A percentile compares a stretch with the other conserved stretches of the same genome.
Conservation (phyloP, 1,140 invertebrate species). For the Lineus longissimus region DNA sequence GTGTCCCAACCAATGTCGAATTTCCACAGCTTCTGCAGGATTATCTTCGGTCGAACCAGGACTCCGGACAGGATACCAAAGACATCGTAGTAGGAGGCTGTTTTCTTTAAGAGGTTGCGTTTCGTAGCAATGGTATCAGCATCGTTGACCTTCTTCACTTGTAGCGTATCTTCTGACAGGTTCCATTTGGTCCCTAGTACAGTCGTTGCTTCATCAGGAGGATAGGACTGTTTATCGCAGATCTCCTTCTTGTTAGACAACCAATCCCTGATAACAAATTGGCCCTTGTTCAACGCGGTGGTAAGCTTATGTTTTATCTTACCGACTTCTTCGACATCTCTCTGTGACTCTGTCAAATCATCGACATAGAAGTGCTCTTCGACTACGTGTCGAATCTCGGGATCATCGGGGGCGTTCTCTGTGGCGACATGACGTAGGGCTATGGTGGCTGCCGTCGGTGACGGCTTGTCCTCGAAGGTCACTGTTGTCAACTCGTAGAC, state of each 20-base stretch:
- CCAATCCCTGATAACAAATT: not conserved
- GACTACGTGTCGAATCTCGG: not conserved
- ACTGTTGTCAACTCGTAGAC: not conserved
- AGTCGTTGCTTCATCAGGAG: not conserved
- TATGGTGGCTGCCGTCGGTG: not conserved
- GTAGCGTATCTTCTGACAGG: not conserved
- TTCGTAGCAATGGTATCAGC: not conserved
- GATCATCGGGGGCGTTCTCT: not conserved
- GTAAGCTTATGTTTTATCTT: not conserved
- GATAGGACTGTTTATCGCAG: not conserved
- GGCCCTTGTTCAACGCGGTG: not conserved
- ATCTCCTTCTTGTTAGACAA: not conserved
- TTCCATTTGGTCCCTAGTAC: not conserved
- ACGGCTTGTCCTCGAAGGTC: not conserved
- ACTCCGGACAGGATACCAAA: not conserved
- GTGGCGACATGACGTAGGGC: not conserved
- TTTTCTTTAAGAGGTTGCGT: not conserved
- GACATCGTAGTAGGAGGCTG: constrained; percentile 2
- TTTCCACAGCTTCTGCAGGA: not conserved
- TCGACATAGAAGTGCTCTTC: not conserved
- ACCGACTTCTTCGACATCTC: not conserved
- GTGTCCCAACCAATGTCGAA: not conserved
- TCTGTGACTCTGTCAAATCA: not conserved
- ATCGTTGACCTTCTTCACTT: not conserved
- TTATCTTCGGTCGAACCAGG: not conserved